phyloP scores from a whole-genome alignment of 2,797 vertebrate species.

The Dendrocincla tyrannina region DNA sequence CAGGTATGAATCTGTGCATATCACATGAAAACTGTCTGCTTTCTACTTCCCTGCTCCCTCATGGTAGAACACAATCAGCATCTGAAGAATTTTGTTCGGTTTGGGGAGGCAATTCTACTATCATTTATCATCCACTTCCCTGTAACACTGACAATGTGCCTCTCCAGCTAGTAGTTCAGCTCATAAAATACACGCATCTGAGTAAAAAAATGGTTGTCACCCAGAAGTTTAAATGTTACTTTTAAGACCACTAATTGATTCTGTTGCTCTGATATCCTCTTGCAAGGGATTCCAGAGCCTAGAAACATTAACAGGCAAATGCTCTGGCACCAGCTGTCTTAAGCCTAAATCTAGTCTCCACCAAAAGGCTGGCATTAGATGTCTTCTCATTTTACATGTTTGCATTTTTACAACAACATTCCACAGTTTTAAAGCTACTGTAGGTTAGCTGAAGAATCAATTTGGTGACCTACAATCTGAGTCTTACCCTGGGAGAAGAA shows the following conservation, averaged over 20 bases:
- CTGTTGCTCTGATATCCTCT: slow-evolving; percentile 37
- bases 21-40: neutral
- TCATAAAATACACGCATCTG: neutral
- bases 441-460: neutral
- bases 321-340: slow-evolving; percentile 66
- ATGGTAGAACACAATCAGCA: neutral
- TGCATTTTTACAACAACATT: slow-evolving; percentile 61
- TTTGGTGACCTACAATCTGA: neutral
- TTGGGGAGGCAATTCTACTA: neutral
- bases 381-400: slow-evolving; percentile 59
- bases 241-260: slow-evolving; percentile 42
- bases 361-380: slow-evolving; percentile 46
- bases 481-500: neutral
- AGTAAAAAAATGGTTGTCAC: neutral
- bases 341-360: slow-evolving; percentile 63
- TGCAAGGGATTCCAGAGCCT: slow-evolving; percentile 52
- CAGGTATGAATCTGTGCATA: neutral
- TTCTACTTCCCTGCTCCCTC: neutral
- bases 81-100: neutral
- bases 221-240: slow-evolving; percentile 2
- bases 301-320: slow-evolving; percentile 31
- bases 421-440: slow-evolving; percentile 25
- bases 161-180: neutral
- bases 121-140: neutral
- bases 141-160: neutral